Percentiles rank a stretch among this genome's conserved stretches.
phyloP scores from a whole-genome alignment of 2,113 vertebrate genomes.

The Percopsis transmontana region DNA sequence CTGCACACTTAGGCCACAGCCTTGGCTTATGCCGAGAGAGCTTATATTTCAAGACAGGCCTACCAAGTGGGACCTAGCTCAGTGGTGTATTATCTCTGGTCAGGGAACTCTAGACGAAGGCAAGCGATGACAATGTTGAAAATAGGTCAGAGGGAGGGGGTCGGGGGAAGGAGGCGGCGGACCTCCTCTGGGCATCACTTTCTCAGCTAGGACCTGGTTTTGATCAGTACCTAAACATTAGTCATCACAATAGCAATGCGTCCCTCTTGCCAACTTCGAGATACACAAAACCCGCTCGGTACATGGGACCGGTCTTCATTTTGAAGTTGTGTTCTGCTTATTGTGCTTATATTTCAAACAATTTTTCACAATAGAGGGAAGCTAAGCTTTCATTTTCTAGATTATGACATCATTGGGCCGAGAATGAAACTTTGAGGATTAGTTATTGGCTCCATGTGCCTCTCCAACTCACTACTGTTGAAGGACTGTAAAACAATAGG shows the following conservation, averaged over 20 bases:
- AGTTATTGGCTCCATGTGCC: too few species aligned
- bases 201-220: slow-evolving; percentile 40
- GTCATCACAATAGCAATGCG: slow-evolving; percentile 27
- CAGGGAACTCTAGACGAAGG: neutral
- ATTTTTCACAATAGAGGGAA: neutral
- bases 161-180: neutral
- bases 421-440: too few species aligned
- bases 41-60: too few species aligned
- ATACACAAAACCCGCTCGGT: neutral
- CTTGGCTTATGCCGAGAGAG: too few species aligned
- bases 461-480: too few species aligned
- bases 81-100: neutral
- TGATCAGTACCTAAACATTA: slow-evolving; percentile 43
- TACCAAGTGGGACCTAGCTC: too few species aligned
- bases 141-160: slow-evolving; percentile 31
- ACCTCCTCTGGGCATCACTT: slow-evolving; percentile 31
- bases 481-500: neutral
- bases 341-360: neutral
- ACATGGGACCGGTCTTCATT: too few species aligned
- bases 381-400: too few species aligned
- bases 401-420: too few species aligned
- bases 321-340: neutral
- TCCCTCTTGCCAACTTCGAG: slow-evolving; percentile 8
- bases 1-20: too few species aligned
- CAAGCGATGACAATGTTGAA: slow-evolving; percentile 24